A percentile compares a stretch with the other conserved stretches of the same genome.
Evolutionary conservation across 2,888 invertebrate genomes (phyloP).

Genomic region (Troglohyphantes excavatus): DNA sequence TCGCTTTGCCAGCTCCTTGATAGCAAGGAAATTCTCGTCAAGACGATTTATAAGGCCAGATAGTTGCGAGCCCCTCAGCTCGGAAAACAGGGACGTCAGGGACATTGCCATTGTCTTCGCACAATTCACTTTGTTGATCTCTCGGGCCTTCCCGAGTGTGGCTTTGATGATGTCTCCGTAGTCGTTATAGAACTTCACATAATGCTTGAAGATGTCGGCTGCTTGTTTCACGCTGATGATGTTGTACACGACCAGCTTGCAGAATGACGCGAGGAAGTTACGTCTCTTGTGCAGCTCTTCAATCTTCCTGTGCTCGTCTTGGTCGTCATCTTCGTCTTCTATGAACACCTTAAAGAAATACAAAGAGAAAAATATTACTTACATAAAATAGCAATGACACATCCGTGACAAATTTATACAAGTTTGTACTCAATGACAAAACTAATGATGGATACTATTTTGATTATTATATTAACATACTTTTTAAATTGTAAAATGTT

Average conservation of each 20-base stretch:
- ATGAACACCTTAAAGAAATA: constrained; percentile 60
- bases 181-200: constrained; percentile 87
- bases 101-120: constrained; percentile 96
- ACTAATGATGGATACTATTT: no score
- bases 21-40: constrained; percentile 92
- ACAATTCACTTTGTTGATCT: constrained; percentile 98
- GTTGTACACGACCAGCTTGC: constrained; percentile 98
- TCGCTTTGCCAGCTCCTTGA: constrained; percentile 98
- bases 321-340: constrained; percentile 87
- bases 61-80: constrained; percentile 85
- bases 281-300: constrained; percentile 98
- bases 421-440: no score
- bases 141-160: constrained; percentile 96
- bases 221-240: constrained; percentile 95
- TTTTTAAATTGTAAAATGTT: no score
- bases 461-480: no score
- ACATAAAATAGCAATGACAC: no score
- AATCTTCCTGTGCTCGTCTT: constrained; percentile 96
- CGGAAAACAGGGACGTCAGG: constrained; percentile 92
- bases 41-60: constrained; percentile 85
- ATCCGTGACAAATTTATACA: no score
- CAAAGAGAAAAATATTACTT: constrained; percentile 59
- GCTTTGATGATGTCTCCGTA: constrained; percentile 88
- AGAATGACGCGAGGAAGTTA: constrained; percentile 97
- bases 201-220: constrained; percentile 97